phyloP scores from a whole-genome alignment of 2,113 vertebrate species.

The Melanostigma gelatinosum region DNA sequence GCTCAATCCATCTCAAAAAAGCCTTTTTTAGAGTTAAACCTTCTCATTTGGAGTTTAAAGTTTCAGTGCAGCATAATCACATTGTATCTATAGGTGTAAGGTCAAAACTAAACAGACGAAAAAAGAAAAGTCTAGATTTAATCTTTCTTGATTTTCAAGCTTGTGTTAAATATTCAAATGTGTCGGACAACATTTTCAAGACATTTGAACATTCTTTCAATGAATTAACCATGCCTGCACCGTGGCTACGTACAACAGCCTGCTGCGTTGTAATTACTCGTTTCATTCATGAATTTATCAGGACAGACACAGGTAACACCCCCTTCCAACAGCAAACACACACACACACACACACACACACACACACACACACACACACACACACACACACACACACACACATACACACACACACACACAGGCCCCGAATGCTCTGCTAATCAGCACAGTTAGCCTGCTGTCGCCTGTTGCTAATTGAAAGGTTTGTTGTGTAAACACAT shows the following conservation, averaged over 20 bases:
- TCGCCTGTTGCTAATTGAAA: conserved; percentile 51
- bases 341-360: conserved; percentile 7
- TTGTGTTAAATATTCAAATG: not conserved
- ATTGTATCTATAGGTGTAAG: not conserved
- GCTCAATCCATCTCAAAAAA: too few relatives aligned
- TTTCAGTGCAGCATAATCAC: not conserved
- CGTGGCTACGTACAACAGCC: not conserved
- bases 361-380: conserved; percentile 5
- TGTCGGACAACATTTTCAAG: not conserved
- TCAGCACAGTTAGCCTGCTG: conserved; percentile 45
- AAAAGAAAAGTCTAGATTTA: not conserved
- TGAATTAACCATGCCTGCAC: not conserved
- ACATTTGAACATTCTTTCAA: not conserved
- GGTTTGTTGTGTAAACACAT: conserved; percentile 56
- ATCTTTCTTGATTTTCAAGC: not conserved
- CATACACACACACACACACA: conserved; percentile 9
- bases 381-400: conserved; percentile 10
- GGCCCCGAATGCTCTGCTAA: conserved; percentile 26
- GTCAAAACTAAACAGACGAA: not conserved
- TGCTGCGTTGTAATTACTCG: not conserved
- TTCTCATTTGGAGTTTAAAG: not conserved
- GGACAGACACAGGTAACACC: conserved; percentile 14
- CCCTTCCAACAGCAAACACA: not conserved
- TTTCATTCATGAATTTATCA: conserved; percentile 24
- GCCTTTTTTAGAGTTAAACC: not conserved